Conservation (phyloP, 2,113 vertebrate genomes). For the Halcyon malimbica region DNA sequence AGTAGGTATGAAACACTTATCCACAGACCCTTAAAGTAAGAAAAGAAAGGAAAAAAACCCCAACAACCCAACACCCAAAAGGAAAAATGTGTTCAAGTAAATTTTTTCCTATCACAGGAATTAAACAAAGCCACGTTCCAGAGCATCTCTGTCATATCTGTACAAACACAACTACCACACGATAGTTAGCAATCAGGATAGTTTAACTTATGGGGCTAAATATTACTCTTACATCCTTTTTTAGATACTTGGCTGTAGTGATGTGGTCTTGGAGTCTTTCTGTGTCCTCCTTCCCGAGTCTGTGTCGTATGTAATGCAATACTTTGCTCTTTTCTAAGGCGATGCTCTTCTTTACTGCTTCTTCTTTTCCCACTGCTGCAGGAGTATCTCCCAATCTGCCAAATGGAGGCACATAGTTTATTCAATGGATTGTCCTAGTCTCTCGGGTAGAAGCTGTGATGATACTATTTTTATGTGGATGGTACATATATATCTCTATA, state of each 20-base stretch:
- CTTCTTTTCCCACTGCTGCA: neutral
- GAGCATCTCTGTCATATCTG: neutral
- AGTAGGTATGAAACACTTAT: neutral
- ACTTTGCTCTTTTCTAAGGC: neutral
- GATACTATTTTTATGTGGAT: neutral
- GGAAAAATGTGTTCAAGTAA: neutral
- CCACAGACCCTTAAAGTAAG: neutral
- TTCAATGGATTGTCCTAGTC: neutral
- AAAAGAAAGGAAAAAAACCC: too few relatives aligned
- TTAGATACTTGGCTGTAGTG: neutral
- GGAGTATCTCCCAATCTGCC: neutral
- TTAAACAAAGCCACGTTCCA: neutral
- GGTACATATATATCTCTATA: fast-evolving
- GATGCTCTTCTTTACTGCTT: neutral
- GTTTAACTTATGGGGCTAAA: neutral
- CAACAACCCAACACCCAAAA: neutral
- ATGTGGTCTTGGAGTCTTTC: neutral
- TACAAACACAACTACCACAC: neutral
- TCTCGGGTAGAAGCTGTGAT: neutral
- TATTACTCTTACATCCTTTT: neutral
- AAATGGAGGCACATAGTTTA: neutral
- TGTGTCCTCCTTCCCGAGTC: neutral
- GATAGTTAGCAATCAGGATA: neutral
- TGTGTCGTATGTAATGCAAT: neutral
- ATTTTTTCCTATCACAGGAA: neutral